phyloP scores from a whole-genome alignment of 2,888 invertebrate species.

The Ditylenchus weischeri region DNA sequence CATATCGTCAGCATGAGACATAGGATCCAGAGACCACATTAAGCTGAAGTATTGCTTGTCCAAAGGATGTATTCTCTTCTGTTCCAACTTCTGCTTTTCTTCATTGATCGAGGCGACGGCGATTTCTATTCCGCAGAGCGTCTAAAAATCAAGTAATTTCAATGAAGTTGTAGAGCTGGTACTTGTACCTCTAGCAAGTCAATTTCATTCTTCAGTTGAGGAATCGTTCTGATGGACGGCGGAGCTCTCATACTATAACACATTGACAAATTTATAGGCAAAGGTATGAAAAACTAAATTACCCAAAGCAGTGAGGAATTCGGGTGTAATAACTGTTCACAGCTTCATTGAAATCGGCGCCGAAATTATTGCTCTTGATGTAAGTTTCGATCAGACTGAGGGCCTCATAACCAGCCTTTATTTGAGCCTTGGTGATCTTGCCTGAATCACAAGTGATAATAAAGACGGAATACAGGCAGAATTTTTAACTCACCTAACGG shows the following conservation, averaged over 20 bases:
- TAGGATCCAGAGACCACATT: slow-evolving; percentile 59
- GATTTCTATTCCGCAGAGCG: slow-evolving; percentile 25
- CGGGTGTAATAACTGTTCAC: slow-evolving; percentile 61
- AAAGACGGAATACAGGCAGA: neutral
- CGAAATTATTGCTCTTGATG: slow-evolving; percentile 49
- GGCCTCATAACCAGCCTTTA: slow-evolving; percentile 62
- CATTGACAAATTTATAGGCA: neutral
- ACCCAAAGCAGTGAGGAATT: slow-evolving; percentile 65
- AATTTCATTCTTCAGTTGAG: slow-evolving; percentile 60
- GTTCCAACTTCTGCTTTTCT: slow-evolving; percentile 20
- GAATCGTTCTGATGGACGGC: slow-evolving; percentile 61
- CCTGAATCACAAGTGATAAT: slow-evolving; percentile 54
- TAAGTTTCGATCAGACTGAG: slow-evolving; percentile 61
- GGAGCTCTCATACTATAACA: slow-evolving; percentile 62
- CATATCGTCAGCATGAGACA: slow-evolving; percentile 55
- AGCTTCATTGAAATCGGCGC: slow-evolving; percentile 58
- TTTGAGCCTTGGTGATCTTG: slow-evolving; percentile 63
- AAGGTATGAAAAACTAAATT: slow-evolving; percentile 10
- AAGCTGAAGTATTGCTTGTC: slow-evolving; percentile 62
- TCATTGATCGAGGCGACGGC: slow-evolving; percentile 16
- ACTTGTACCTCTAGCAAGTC: slow-evolving; percentile 61
- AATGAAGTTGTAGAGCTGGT: too few relatives aligned
- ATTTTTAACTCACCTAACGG: slow-evolving; percentile 60
- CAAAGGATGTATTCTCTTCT: slow-evolving; percentile 59
- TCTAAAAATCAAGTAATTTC: neutral